Base-by-base conservation (phyloP, 2,888 invertebrate genomes). In the Stegophylla sp. region DNA sequence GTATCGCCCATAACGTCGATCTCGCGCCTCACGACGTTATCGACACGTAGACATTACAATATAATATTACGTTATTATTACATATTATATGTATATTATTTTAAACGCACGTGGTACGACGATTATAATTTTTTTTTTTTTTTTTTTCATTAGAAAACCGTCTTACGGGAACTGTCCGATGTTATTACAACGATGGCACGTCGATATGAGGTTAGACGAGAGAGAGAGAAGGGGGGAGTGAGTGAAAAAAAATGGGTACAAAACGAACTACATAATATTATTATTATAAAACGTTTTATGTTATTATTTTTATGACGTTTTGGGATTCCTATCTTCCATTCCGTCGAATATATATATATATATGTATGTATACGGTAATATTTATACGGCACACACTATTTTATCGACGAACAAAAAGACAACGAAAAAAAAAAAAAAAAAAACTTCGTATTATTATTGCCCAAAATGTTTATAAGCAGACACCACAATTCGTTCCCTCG, bases 1-100 rank as follows among this genome's bases (percentile, higher is more conserved):
- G 74, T 75, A 75, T 73, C 59, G 59, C 59, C 59, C 59, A 34
- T 15, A 20, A 63, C 74, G 63, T 63, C 48, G 34, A 63, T 48
- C 63, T 63, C 74, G 74, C 48, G 73, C 59, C 73, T 73, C 23
- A 43, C 73, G n/a, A 45, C 59, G 26, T 61, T 71, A 51, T 45
- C 34, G 34, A 34, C 34, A 34, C 34, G 34, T 34, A 34, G 3
- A 45, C 45, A 15, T 13, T n/a, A n/a, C n/a, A n/a, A n/a, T n/a
- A n/a, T n/a, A n/a, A n/a, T n/a, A n/a, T n/a, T n/a, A n/a, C n/a
- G n/a, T n/a, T n/a, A n/a, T n/a, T n/a, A n/a, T n/a, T n/a, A 15
- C 15, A 45, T 43, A 45, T 28, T 43, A 64, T 51, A 71, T 51
- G 20, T n/a, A 53, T 53, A 53, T n/a, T 51, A n/a, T 75, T 75